Conservation (phyloP, 1,140 invertebrate genomes). For the Venturia canescens region DNA sequence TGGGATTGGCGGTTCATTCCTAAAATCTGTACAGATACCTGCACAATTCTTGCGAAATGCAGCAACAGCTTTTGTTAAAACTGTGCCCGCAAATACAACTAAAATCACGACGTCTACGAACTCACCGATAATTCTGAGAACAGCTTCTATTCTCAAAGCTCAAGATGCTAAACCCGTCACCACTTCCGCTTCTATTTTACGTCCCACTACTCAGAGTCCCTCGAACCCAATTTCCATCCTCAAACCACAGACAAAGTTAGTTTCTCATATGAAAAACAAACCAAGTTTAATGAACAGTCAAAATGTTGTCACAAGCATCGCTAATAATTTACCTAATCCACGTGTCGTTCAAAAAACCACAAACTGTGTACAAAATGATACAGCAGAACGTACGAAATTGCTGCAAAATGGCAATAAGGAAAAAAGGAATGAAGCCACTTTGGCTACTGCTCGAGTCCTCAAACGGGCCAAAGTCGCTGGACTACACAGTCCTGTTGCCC, state of each 20-base stretch:
- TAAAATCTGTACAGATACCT: slow-evolving; percentile 66
- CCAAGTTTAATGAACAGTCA: slow-evolving; percentile 30
- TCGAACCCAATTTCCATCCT: slow-evolving; percentile 67
- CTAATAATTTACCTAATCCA: slow-evolving; percentile 37
- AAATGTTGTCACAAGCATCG: slow-evolving; percentile 33
- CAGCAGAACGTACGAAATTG: slow-evolving; percentile 50
- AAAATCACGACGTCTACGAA: slow-evolving; percentile 55
- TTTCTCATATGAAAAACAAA: slow-evolving; percentile 47
- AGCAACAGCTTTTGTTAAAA: slow-evolving; percentile 49
- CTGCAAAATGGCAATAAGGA: slow-evolving; percentile 52
- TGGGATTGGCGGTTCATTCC: slow-evolving; percentile 47
- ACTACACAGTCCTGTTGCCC: slow-evolving; percentile 35
- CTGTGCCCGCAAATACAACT: slow-evolving; percentile 44
- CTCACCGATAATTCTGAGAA: slow-evolving; percentile 63
- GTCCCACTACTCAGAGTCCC: slow-evolving; percentile 52
- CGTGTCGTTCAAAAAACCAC: slow-evolving; percentile 6
- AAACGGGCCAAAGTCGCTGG: slow-evolving; percentile 42
- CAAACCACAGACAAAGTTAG: slow-evolving; percentile 65
- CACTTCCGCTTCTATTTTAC: slow-evolving; percentile 55
- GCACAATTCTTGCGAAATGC: slow-evolving; percentile 62
- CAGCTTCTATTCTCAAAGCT: slow-evolving; percentile 60
- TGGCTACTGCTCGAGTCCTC: slow-evolving; percentile 15
- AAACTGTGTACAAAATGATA: slow-evolving; percentile 30
- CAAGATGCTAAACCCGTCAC: slow-evolving; percentile 56
- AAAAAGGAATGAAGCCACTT: neutral